Evolutionary conservation across 2,797 vertebrate species (phyloP), one percentile per base, ranked within the genome.

Genomic region (Gymnoscopelus microlampas): DNA sequence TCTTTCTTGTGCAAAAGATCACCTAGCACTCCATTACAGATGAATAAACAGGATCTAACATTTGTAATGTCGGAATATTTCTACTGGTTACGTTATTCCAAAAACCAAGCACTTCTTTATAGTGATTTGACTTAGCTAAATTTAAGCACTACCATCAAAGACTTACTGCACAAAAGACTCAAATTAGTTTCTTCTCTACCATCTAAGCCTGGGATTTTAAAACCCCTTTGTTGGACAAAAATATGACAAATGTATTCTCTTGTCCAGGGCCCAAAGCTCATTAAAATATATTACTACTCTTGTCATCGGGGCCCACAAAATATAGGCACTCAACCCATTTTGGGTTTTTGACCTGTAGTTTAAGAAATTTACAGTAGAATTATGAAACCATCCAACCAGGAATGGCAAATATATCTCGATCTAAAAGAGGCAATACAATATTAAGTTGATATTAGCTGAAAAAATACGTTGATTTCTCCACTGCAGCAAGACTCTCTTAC

Each of bases 231-330:
- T 44, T 44, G 7, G 39, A 44, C 39, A 44, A 10, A 73, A 71
- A 81, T 69, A 73, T 76, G 68, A 67, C 62, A 68, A 53, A 76
- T 60, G 76, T 73, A 77, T 79, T 78, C 64, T 68, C 66, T 82
- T 63, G 66, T 70, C 66, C n/a, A 63, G 75, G 51, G 59, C 63
- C 35, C 70, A 15, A 56, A 66, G 61, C 69, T 83, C 76, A 79
- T 79, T 80, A 73, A 76, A 87, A 80, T 73, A 80, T 53, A 85
- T 85, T 83, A 56, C 63, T 66, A 59, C 75, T 76, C 69, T 67
- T 79, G 66, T 84, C 74, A 81, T 77, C 44, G 29, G 29, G 9
- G 75, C 69, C 39, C 48, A 66, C 56, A 78, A 59, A 48, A 75
- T 70, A 66, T 48, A 62, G 24, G 14, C 60, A 49, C 66, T 62